Conservation (phyloP, 2,888 invertebrate species). For the Salpingus planirostris region DNA sequence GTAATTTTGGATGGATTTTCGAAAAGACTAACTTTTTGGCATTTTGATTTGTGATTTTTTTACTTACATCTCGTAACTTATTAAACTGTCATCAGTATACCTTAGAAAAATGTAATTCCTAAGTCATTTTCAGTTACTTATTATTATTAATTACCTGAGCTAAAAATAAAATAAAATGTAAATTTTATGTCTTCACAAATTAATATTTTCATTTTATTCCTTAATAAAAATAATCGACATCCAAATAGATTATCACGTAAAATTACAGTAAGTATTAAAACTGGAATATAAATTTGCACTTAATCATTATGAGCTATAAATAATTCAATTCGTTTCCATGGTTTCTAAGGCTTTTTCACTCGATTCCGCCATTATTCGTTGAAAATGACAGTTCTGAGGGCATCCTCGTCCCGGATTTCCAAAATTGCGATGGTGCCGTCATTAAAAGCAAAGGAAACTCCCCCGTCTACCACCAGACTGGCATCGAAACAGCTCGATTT, state of each 20-base stretch:
- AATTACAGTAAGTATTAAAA: slow-evolving; percentile 1
- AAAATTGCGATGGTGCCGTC: slow-evolving; percentile 82
- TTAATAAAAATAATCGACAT: not conserved
- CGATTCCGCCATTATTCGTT: no score
- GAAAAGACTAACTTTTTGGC: no score
- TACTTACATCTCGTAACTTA: no score
- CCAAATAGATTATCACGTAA: not conserved
- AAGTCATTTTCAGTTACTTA: no score
- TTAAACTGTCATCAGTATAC: no score
- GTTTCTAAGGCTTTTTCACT: no score
- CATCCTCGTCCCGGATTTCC: slow-evolving; percentile 79
- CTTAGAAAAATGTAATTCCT: no score
- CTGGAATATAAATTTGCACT: not conserved
- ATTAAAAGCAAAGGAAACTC: slow-evolving; percentile 87
- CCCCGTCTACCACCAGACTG: slow-evolving; percentile 89
- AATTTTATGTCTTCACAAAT: slow-evolving; percentile 1
- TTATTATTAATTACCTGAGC: no score
- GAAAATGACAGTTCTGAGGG: slow-evolving; percentile 65
- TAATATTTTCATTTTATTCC: not conserved
- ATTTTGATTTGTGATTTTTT: no score
- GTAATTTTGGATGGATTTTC: slow-evolving; percentile 14
- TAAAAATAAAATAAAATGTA: no score
- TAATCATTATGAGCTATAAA: slow-evolving; percentile 2
- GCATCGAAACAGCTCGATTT: slow-evolving; percentile 87
- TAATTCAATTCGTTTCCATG: slow-evolving; percentile 18